phyloP scores from a whole-genome alignment of 2,888 invertebrate genomes.

The Tachina lurida region DNA sequence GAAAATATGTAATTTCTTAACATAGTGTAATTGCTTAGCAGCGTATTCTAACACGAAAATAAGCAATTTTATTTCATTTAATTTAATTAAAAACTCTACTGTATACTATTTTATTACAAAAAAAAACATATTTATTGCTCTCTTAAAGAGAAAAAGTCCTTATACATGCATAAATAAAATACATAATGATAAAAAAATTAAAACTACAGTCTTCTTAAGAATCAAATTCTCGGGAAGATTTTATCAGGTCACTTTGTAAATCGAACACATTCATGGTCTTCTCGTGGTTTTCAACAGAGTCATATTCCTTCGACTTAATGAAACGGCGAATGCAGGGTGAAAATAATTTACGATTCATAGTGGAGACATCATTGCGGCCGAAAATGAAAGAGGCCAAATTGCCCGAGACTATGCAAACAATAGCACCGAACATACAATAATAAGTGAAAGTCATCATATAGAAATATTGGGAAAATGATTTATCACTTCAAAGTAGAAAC shows the following conservation, averaged over 20 bases:
- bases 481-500: conserved; percentile 64
- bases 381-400: conserved; percentile 85
- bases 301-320: conserved; percentile 76
- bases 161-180: background rate
- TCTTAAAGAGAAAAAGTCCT: background rate
- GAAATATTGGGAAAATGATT: conserved; percentile 76
- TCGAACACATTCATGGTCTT: conserved; percentile 73
- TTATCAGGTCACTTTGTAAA: conserved; percentile 61
- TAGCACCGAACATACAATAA: conserved; percentile 86
- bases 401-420: conserved; percentile 85
- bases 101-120: background rate
- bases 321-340: conserved; percentile 86
- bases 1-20: too few species aligned
- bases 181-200: background rate
- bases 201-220: conserved; percentile 4
- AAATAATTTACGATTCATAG: conserved; percentile 85
- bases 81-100: background rate
- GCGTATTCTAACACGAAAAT: too few species aligned
- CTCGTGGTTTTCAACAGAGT: conserved; percentile 76
- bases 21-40: too few species aligned
- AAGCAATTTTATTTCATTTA: too few species aligned
- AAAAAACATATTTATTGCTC: conserved; percentile 9
- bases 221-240: conserved; percentile 28
- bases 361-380: conserved; percentile 83
- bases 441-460: conserved; percentile 88